Evolutionary conservation across 2,113 vertebrate species (phyloP).

Genomic region (Notechis scutatus): DNA sequence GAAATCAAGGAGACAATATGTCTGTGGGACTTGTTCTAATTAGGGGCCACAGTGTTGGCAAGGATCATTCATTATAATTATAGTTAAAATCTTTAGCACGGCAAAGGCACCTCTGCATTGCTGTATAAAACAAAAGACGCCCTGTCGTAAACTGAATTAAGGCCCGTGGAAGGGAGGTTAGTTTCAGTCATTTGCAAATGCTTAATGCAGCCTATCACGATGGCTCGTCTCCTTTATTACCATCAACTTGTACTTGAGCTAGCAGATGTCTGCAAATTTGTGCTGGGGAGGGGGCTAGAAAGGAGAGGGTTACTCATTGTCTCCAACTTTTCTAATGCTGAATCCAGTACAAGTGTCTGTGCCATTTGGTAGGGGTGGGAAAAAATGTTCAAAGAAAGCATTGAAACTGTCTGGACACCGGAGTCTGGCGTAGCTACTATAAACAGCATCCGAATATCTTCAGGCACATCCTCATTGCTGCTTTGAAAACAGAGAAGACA

Average conservation of each 20-base stretch:
- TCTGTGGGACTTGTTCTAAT: constrained; percentile 83
- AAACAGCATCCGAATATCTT: constrained; percentile 66
- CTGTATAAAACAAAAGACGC: constrained; percentile 67
- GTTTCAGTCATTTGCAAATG: constrained; percentile 59
- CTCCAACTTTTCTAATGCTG: constrained; percentile 75
- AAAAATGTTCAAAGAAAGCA: constrained; percentile 77
- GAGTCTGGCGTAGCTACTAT: constrained; percentile 48
- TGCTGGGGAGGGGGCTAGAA: constrained; percentile 17
- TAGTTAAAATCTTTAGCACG: constrained; percentile 70
- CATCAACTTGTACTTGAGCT: constrained; percentile 59
- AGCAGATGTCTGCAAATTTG: constrained; percentile 72
- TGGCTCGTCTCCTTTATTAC: constrained; percentile 65
- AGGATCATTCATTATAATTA: constrained; percentile 77
- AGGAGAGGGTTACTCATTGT: constrained; percentile 59
- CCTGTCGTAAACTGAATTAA: constrained; percentile 53
- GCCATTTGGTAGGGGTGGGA: constrained; percentile 64
- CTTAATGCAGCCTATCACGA: constrained; percentile 63
- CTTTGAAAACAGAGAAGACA: constrained; percentile 67
- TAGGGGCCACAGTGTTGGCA: constrained; percentile 73
- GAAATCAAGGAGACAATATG: constrained; percentile 83
- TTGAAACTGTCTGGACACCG: constrained; percentile 71
- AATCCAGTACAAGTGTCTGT: constrained; percentile 69
- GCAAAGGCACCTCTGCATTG: constrained; percentile 70
- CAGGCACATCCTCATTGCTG: constrained; percentile 59
- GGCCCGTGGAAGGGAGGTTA: constrained; percentile 58